These are phyloP conservation scores for Coenonympha arcania DNA, from an alignment of 2,888 invertebrate genomes.

Conservation along the genomic window DNA sequence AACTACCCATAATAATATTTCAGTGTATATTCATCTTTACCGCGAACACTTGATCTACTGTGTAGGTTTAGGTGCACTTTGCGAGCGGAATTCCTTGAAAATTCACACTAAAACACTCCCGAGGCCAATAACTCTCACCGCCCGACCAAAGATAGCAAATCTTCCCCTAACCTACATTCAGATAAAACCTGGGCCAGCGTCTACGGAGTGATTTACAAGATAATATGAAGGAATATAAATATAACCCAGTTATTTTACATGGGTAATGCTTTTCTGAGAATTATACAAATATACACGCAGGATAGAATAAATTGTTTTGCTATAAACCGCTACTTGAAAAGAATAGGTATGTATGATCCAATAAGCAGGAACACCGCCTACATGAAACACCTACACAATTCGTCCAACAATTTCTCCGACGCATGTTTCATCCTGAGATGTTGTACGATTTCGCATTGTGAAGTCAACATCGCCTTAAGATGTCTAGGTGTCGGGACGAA, in stretches of 20 bases:
- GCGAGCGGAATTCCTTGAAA: background rate
- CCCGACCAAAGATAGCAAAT: slow-evolving; percentile 12
- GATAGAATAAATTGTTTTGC: too few relatives aligned
- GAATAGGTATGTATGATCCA: too few relatives aligned
- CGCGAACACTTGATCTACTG: background rate
- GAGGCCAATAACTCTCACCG: slow-evolving; percentile 10
- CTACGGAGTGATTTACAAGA: background rate
- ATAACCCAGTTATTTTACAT: background rate
- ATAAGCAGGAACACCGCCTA: too few relatives aligned
- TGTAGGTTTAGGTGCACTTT: slow-evolving; percentile 8
- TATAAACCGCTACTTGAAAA: too few relatives aligned
- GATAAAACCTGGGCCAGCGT: slow-evolving; percentile 1
- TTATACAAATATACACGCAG: too few relatives aligned
- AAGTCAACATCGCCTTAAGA: too few relatives aligned
- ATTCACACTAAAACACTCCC: slow-evolving; percentile 12
- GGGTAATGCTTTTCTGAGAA: background rate
- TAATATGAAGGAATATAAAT: background rate
- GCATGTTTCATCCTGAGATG: too few relatives aligned
- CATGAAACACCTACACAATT: too few relatives aligned
- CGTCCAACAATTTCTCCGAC: too few relatives aligned
- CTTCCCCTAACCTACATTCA: slow-evolving; percentile 8
- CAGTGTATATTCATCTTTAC: background rate
- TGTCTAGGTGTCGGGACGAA: too few relatives aligned
- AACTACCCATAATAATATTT: too few relatives aligned
- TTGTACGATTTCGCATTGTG: too few relatives aligned